phyloP scores from a whole-genome alignment of 2,113 vertebrate species.

The Platycercus adscitus region DNA sequence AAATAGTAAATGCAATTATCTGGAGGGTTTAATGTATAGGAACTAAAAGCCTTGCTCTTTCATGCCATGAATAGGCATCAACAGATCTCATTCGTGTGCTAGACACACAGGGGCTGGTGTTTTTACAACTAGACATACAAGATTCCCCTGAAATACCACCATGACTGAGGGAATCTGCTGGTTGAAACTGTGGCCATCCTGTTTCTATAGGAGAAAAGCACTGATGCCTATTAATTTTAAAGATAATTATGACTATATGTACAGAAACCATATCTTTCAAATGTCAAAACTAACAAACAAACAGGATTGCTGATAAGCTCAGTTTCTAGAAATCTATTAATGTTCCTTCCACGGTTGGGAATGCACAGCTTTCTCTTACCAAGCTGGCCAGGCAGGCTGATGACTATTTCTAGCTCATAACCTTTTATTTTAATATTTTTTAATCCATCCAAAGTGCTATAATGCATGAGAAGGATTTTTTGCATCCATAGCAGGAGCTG shows the following conservation, averaged over 20 bases:
- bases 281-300: slow-evolving; percentile 10
- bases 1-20: not conserved
- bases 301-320: slow-evolving; percentile 45
- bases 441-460: not conserved
- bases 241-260: not conserved
- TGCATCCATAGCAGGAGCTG: not conserved
- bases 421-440: slow-evolving; percentile 59
- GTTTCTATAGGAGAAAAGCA: not conserved
- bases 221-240: slow-evolving; percentile 5
- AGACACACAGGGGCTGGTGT: not conserved
- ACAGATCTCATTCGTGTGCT: not conserved
- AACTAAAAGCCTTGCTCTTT: not conserved
- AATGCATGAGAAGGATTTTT: not conserved
- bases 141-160: not conserved
- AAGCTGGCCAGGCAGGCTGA: not conserved
- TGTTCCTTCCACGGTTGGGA: not conserved
- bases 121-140: not conserved
- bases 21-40: not conserved
- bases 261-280: not conserved
- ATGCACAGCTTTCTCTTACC: slow-evolving; percentile 57
- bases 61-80: not conserved
- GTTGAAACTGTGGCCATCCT: not conserved
- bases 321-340: slow-evolving; percentile 37
- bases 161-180: not conserved
- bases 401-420: slow-evolving; percentile 31